phyloP scores from a whole-genome alignment of 1,140 invertebrate genomes.

The Micrasema longulum region DNA sequence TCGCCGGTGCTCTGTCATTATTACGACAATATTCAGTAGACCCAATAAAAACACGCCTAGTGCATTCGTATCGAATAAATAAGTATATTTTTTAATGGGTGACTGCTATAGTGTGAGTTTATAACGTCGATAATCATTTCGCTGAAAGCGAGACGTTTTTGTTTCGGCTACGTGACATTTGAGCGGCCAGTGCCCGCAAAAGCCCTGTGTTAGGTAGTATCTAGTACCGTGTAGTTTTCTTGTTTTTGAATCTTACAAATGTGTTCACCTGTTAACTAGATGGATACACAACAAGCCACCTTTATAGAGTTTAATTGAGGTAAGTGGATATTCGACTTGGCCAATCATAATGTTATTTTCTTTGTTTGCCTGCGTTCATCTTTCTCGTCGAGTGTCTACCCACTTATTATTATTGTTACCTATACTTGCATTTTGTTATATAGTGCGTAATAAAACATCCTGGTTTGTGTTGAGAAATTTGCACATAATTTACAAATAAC shows the following conservation, averaged over 20 bases:
- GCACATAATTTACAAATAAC: neutral
- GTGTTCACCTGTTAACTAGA: neutral
- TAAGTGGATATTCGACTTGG: neutral
- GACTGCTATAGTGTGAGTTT: constrained; percentile 12
- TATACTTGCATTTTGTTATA: too few relatives aligned
- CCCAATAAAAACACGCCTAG: constrained; percentile 5
- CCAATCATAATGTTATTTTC: neutral
- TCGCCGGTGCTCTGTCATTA: constrained; percentile 2
- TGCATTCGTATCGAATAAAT: constrained; percentile 5
- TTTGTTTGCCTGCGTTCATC: constrained; percentile 3
- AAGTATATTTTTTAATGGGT: constrained; percentile 2
- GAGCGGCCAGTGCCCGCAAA: neutral
- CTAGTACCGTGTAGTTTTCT: neutral
- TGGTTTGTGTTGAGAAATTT: neutral
- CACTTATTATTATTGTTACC: neutral
- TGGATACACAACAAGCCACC: constrained; percentile 5
- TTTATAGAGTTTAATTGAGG: constrained; percentile 7
- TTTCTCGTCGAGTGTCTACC: neutral
- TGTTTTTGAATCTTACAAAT: constrained; percentile 13
- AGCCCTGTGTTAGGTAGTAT: neutral
- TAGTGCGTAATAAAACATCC: too few relatives aligned
- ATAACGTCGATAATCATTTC: constrained; percentile 4
- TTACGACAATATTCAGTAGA: constrained; percentile 27
- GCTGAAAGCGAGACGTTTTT: constrained; percentile 1
- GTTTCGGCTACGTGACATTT: constrained; percentile 17